Evolutionary conservation across 2,888 invertebrate genomes (phyloP).

Genomic region (Ferdinandea cuprea): DNA sequence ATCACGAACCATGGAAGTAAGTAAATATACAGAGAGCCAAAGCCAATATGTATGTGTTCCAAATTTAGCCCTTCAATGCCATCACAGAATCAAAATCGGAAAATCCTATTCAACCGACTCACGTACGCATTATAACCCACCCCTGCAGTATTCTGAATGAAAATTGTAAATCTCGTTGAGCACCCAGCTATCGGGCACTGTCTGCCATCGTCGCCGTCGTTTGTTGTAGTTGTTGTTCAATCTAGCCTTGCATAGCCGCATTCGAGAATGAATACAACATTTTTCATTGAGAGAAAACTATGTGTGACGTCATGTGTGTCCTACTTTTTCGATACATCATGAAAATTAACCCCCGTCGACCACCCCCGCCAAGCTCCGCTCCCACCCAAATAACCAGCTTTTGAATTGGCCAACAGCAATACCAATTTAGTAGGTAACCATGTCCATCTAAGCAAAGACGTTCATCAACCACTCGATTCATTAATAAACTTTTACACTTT

Average conservation of each 20-base stretch:
- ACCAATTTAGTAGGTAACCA: constrained; percentile 23
- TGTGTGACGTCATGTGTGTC: constrained; percentile 47
- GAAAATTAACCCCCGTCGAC: not conserved
- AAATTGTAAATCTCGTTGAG: constrained; percentile 44
- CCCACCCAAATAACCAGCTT: too few relatives aligned
- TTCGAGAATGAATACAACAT: not conserved
- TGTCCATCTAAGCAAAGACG: constrained; percentile 29
- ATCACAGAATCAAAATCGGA: constrained; percentile 12
- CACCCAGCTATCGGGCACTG: constrained; percentile 38
- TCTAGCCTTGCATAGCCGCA: constrained; percentile 26
- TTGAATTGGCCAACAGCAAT: constrained; percentile 28
- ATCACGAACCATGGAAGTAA: constrained; percentile 27
- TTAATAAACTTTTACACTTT: constrained; percentile 51
- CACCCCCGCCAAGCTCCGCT: too few relatives aligned
- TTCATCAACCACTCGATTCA: constrained; percentile 63
- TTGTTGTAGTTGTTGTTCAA: too few relatives aligned
- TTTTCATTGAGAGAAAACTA: constrained; percentile 32
- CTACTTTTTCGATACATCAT: constrained; percentile 36
- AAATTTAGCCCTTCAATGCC: constrained; percentile 53
- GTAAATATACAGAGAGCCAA: not conserved
- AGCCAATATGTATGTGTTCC: constrained; percentile 18
- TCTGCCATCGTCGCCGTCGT: not conserved
- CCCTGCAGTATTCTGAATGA: constrained; percentile 32
- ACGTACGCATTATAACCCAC: constrained; percentile 30
- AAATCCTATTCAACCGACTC: constrained; percentile 15